Evolutionary conservation across 1,140 invertebrate species (phyloP).

Genomic region (Vanessa atalanta): DNA sequence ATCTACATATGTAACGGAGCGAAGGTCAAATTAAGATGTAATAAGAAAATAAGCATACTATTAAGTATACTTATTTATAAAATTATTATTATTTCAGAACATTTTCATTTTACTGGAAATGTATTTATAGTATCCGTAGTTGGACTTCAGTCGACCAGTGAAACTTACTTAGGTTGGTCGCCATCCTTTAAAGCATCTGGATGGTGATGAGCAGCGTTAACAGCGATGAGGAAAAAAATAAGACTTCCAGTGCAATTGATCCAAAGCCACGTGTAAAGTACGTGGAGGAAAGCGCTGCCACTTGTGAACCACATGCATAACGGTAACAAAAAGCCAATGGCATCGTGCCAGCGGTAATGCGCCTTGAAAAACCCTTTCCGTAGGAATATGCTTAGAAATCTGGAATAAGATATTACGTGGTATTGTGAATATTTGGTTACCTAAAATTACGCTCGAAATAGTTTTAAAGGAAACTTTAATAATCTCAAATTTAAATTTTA

Average conservation of each 20-base stretch:
- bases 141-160: background rate
- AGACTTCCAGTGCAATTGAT: conserved; percentile 83
- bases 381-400: conserved; percentile 50
- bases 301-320: conserved; percentile 62
- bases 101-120: too few species aligned
- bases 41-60: too few species aligned
- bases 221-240: conserved; percentile 83
- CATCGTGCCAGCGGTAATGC: conserved; percentile 64
- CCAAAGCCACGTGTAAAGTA: conserved; percentile 82
- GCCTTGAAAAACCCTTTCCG: conserved; percentile 56
- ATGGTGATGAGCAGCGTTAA: conserved; percentile 91
- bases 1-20: too few species aligned
- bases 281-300: conserved; percentile 44
- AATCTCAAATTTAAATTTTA: too few species aligned
- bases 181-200: conserved; percentile 91
- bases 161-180: conserved; percentile 77
- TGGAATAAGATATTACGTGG: conserved; percentile 38
- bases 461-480: too few species aligned
- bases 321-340: conserved; percentile 57
- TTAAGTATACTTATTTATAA: too few species aligned
- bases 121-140: too few species aligned
- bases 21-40: too few species aligned
- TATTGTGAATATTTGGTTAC: background rate
- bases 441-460: background rate
- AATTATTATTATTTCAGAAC: too few species aligned